Conservation (phyloP, 2,113 vertebrate species). For the Zingel zingel region DNA sequence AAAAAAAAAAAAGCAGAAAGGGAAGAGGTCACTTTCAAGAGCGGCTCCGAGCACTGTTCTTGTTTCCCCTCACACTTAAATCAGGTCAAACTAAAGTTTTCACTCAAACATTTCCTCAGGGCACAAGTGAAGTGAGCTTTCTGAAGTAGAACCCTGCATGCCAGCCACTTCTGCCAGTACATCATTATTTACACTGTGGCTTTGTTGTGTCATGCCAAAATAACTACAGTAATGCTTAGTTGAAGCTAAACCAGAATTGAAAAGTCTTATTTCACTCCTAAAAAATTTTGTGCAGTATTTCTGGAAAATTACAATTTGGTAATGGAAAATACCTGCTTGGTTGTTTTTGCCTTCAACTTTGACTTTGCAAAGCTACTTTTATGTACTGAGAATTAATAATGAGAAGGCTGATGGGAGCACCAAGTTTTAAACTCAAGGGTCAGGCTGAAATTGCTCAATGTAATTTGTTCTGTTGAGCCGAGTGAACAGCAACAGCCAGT, state of each 20-base stretch:
- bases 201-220: conserved; percentile 44
- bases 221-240: not conserved
- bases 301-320: not conserved
- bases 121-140: conserved; percentile 51
- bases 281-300: not conserved
- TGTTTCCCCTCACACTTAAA: conserved; percentile 52
- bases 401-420: conserved; percentile 9
- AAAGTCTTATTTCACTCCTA: not conserved
- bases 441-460: conserved; percentile 24
- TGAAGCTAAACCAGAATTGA: conserved; percentile 5
- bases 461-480: conserved; percentile 6
- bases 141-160: conserved; percentile 63
- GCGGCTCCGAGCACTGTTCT: conserved; percentile 23
- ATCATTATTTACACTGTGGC: conserved; percentile 47
- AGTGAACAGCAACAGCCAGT: conserved; percentile 15
- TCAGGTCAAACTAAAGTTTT: conserved; percentile 70
- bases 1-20: conserved; percentile 18
- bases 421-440: conserved; percentile 33
- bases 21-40: conserved; percentile 67
- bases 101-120: conserved; percentile 54
- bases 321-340: not conserved
- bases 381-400: conserved; percentile 30
- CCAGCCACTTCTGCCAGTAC: conserved; percentile 50
- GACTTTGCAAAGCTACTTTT: conserved; percentile 24
- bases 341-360: conserved; percentile 19